These are phyloP conservation scores for Andrena bucephala DNA, from an alignment of 2,888 invertebrate species.

Conservation along the genomic window DNA sequence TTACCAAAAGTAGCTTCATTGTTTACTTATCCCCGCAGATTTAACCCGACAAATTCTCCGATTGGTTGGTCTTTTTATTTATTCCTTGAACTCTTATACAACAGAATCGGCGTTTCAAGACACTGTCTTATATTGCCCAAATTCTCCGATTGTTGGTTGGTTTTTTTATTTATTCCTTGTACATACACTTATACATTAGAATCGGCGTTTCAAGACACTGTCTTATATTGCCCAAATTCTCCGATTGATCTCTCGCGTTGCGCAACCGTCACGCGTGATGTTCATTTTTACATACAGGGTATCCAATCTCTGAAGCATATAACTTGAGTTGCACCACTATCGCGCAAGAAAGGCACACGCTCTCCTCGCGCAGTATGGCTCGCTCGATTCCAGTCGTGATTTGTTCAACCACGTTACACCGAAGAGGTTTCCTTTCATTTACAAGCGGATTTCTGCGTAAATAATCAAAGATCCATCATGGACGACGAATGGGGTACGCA, in stretches of 20 bases:
- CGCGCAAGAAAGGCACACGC: slow-evolving; percentile 59
- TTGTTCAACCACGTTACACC: slow-evolving; percentile 60
- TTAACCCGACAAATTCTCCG: not conserved
- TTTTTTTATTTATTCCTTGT: no score
- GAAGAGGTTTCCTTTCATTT: slow-evolving; percentile 49
- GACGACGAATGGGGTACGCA: slow-evolving; percentile 90
- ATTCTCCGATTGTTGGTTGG: no score
- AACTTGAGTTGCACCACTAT: slow-evolving; percentile 55
- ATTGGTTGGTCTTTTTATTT: not conserved
- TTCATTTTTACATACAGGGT: slow-evolving; percentile 29
- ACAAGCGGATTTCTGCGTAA: slow-evolving; percentile 56
- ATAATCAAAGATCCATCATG: slow-evolving; percentile 84
- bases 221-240: not conserved
- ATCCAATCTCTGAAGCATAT: slow-evolving; percentile 33
- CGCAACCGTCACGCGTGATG: not conserved
- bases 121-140: no score
- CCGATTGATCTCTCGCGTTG: not conserved
- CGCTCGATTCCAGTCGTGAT: slow-evolving; percentile 69
- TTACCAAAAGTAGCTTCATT: not conserved
- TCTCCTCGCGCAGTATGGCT: slow-evolving; percentile 77
- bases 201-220: no score
- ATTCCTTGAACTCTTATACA: no score
- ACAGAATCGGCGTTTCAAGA: no score
- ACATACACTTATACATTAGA: no score
- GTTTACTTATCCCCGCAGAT: no score